Evolutionary conservation across 2,888 invertebrate species (phyloP), one percentile per base, ranked within the genome.

Genomic region (Melikaiella ostensackeni): DNA sequence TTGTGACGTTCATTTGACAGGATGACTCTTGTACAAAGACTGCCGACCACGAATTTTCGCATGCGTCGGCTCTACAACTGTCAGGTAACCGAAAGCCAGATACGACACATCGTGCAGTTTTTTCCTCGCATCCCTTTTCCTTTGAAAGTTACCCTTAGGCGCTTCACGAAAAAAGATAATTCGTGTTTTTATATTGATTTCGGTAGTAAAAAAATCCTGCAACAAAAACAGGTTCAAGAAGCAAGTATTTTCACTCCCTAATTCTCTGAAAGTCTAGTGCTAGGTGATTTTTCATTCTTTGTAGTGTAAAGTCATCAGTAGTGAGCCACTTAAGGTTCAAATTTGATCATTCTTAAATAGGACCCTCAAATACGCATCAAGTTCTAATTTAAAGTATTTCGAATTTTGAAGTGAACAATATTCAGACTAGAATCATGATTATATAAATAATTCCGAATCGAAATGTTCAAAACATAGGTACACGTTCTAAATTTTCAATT

Each of bases 71-170:
- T 42, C 5, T 11, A n/a, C 6, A 38, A 64, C 21, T 38, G 50
- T 9, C 50, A 24, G 13, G 24, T 57, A 57, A 57, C 21, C 24
- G 24, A 24, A 57, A 24, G 57, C 5, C 13, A 57, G 55, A 66
- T 50, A 64, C 42, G 50, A 42, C 70, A 33, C 57, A 57, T 57
- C 57, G 46, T 19, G 70, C 19, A 50, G 50, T n/a, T 70, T 70
- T 50, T 70, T 30, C 16, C n/a, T 21, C 57, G 5, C 6, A 2
- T 1, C 24, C 13, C 24, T 3, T 57, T 57, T 57, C 13, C 57
- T 57, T 57, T 57, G 57, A 57, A 57, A 24, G 2, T 24, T 24
- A 24, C 57, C 57, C 24, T 57, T 13, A 57, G 13, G 57, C 13
- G 13, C 11, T 24, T 57, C 3, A 11, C 13, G 24, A 24, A 57